Evolutionary conservation across 1,140 invertebrate genomes (phyloP), one percentile per base, ranked within the genome.

Genomic region (Zaprionus camerounensis): DNA sequence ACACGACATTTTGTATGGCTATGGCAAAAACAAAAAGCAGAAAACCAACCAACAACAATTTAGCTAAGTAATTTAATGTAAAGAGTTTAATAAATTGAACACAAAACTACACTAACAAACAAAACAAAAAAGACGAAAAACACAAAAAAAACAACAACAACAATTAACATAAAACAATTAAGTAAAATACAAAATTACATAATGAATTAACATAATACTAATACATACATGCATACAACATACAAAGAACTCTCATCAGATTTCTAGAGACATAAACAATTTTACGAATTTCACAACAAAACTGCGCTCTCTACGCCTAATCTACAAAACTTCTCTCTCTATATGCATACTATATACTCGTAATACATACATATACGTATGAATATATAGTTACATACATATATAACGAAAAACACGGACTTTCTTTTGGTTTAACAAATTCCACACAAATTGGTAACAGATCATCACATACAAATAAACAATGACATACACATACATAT

Each of bases 1-100:
- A 80, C 69, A 87, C 79, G 79, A 87, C 74, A 87, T 87, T 88
- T 87, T 87, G 84, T 87, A 87, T 88, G 83, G 83, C 83, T 77
- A 78, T 68, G 68, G 76, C 82, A 75, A 24, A 62, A 68, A 56
- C 9, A 31, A 44, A 22, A 53, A 22, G 4, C 20, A 61, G 24
- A 4, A 26, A 28, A 53, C 53, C 20, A 38, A 41, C 49, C 53
- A 49, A 53, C 76, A 71, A 85, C 72, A 86, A 87, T 80, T 87
- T 88, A 87, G 83, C 49, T 87, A 87, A 61, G 83, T 87, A 87
- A 87, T 76, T 78, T 73, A 78, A 70, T 88, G 74, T 88, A 87
- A 87, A 88, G 84, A 78, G 83, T 88, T 88, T 78, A 88, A 83
- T 59, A 86, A 83, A 82, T 87, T 85, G 58, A 81, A 76, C 75